Conservation (phyloP, 2,113 vertebrate genomes). For the Aphelocoma coerulescens region DNA sequence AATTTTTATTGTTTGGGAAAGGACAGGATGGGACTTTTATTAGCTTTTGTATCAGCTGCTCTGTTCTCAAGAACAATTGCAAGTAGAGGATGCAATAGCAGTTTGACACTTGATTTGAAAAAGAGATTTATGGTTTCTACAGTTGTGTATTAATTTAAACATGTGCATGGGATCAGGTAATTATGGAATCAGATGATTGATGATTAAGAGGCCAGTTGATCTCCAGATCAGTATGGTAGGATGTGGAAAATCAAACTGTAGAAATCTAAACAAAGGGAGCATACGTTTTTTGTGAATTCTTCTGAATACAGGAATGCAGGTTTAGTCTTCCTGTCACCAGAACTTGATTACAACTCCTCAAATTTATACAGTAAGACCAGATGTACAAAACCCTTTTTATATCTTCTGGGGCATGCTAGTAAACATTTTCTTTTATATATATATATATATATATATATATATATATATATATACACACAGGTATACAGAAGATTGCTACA, state of each 20-base stretch:
- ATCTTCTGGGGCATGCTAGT: neutral
- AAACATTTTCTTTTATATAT: neutral
- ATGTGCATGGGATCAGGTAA: neutral
- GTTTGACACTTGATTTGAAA: neutral
- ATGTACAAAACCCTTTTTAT: neutral
- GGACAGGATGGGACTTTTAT: fast-evolving
- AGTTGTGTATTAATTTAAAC: neutral
- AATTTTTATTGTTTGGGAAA: neutral
- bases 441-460: neutral
- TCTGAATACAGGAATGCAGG: neutral
- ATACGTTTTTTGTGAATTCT: neutral
- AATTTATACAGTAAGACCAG: neutral
- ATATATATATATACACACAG: neutral
- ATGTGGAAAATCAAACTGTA: neutral
- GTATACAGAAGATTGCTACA: neutral
- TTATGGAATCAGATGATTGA: neutral
- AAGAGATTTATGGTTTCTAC: neutral
- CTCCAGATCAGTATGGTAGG: neutral
- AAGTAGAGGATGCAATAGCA: neutral
- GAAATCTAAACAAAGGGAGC: neutral
- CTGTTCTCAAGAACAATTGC: neutral
- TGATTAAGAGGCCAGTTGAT: neutral
- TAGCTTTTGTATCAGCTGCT: neutral
- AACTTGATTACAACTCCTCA: neutral
- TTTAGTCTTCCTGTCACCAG: neutral